Evolutionary conservation across 2,113 vertebrate species (phyloP).

Genomic region (Theristicus caerulescens): DNA sequence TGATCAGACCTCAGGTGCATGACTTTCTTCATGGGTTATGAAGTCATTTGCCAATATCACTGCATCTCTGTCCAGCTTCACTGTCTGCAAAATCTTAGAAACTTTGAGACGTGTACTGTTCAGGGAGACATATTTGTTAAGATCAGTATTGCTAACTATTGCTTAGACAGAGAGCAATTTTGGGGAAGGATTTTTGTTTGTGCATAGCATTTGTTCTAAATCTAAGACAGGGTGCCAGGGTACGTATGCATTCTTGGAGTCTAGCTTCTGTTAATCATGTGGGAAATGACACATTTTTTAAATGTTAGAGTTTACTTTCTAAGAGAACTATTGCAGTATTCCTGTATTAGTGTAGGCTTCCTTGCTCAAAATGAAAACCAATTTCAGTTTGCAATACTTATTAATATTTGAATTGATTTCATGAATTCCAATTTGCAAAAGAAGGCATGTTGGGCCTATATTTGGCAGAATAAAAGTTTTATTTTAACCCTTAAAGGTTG

Average conservation of each 20-base stretch:
- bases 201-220: background rate
- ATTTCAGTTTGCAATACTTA: background rate
- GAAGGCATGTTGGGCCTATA: background rate
- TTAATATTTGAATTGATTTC: background rate
- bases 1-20: background rate
- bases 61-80: background rate
- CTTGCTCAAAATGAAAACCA: background rate
- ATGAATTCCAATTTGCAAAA: background rate
- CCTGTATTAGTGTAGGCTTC: background rate
- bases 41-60: background rate
- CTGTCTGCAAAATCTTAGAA: background rate
- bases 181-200: background rate
- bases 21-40: background rate
- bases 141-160: background rate
- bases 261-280: background rate
- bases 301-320: background rate
- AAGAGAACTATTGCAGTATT: background rate
- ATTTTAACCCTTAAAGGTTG: background rate
- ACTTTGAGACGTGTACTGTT: background rate
- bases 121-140: background rate
- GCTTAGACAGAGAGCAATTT: background rate
- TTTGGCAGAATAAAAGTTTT: background rate
- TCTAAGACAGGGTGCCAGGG: background rate
- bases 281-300: background rate
- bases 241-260: background rate